Evolutionary conservation across 2,113 vertebrate species (phyloP).

Genomic region (Pedetes capensis): DNA sequence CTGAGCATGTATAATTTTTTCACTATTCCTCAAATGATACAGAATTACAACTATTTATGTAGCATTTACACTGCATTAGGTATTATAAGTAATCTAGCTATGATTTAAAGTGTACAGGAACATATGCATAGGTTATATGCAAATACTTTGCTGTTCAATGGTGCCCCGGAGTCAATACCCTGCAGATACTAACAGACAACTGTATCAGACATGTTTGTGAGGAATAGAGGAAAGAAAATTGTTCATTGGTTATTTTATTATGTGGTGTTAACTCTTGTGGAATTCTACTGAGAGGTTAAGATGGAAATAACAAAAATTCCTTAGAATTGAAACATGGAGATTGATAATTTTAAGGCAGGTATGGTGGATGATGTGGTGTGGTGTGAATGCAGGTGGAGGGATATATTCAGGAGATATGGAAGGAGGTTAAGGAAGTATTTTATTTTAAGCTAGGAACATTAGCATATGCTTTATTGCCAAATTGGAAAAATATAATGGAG

Average conservation of each 20-base stretch:
- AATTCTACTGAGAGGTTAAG: background rate
- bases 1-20: background rate
- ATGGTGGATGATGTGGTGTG: background rate
- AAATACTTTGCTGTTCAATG: background rate
- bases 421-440: background rate
- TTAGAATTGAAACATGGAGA: background rate
- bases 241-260: background rate
- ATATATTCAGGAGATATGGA: background rate
- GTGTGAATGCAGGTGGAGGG: background rate
- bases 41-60: background rate
- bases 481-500: background rate
- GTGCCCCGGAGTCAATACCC: background rate
- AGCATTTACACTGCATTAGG: background rate
- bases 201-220: background rate
- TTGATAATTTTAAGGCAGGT: background rate
- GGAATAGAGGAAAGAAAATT: accelerated
- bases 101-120: background rate
- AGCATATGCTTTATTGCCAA: background rate
- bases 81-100: background rate
- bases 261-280: background rate
- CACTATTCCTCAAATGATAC: background rate
- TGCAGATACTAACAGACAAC: background rate
- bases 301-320: background rate
- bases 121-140: background rate
- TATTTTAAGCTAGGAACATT: background rate